Evolutionary conservation across 2,888 invertebrate species (phyloP), one percentile per base, ranked within the genome.

Genomic region (Apodemia hepburni): DNA sequence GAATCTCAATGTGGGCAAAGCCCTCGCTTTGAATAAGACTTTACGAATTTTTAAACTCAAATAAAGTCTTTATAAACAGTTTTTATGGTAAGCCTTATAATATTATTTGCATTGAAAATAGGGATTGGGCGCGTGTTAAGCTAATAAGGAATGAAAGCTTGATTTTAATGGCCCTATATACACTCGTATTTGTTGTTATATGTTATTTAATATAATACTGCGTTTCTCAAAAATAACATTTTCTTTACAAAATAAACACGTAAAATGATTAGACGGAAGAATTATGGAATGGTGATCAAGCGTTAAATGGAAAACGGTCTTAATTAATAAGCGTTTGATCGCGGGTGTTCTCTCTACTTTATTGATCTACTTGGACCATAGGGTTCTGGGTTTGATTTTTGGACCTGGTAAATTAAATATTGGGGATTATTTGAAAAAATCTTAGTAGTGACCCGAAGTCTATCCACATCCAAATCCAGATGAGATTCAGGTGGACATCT

Each of bases 61-160:
- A 86, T 88, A 87, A 87, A 87, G 86, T 85, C 87, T 88, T 87
- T 86, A 88, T 87, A 89, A 88, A 84, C 76, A 76, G 80, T 85
- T 79, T 88, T 90, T 88, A 90, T 87, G 83, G 82, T 51, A 78
- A 76, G 82, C 77, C 79, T 82, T 84, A 82, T 82, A 83, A 82
- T 87, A 84, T 87, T 89, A 89, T 89, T 87, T 82, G 80, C 82
- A 87, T 85, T 79, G 79, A 74, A 77, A 84, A 87, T 87, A 85
- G 85, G 84, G 77, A 75, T 73, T 76, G 81, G 82, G 82, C 84
- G 81, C 85, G 84, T 85, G 86, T 84, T 84, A 75, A 78, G 80
- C 85, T 87, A 88, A 89, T 87, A 89, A 84, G 88, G 89, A 81
- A 80, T 79, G 81, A 80, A 81, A 83, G 86, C 75, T 71, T 77